phyloP scores from a whole-genome alignment of 2,113 vertebrate genomes.

The Pachypanchax playfairii region DNA sequence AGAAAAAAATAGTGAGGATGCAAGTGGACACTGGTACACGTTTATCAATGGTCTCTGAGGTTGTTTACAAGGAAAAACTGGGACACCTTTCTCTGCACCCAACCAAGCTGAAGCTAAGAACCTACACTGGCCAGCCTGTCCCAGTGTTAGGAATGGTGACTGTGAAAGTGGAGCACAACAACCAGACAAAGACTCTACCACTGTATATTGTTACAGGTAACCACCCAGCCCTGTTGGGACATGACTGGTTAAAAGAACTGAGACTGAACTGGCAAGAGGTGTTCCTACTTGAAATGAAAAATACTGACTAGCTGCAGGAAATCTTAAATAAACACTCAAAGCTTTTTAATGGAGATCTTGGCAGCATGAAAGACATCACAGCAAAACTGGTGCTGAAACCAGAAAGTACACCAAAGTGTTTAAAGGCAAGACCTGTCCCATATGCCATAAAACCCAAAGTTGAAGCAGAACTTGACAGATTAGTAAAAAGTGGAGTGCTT shows the following conservation, averaged over 20 bases:
- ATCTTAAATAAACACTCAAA: conserved; percentile 3
- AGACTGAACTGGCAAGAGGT: conserved; percentile 29
- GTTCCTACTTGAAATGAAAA: background rate
- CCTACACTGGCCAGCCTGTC: conserved; percentile 5
- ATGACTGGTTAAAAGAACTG: background rate
- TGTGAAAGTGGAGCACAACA: background rate
- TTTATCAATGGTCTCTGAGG: conserved; percentile 14
- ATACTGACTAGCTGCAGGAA: background rate
- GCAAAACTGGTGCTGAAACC: conserved; percentile 1
- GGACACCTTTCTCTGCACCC: background rate
- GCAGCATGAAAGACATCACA: background rate
- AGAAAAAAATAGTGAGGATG: background rate
- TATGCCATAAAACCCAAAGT: background rate
- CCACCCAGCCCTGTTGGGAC: conserved; percentile 22
- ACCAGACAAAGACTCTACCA: background rate
- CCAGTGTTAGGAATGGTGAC: background rate
- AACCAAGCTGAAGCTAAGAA: conserved; percentile 6
- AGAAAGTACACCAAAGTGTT: background rate
- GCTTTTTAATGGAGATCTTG: conserved; percentile 8
- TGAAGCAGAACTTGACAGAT: background rate
- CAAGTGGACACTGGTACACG: conserved; percentile 16
- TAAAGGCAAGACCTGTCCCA: conserved; percentile 3
- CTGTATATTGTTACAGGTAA: conserved; percentile 29
- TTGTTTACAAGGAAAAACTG: background rate
- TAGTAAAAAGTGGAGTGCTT: background rate